Evolutionary conservation across 2,888 invertebrate species (phyloP).

Genomic region (Osedax frankpressi): DNA sequence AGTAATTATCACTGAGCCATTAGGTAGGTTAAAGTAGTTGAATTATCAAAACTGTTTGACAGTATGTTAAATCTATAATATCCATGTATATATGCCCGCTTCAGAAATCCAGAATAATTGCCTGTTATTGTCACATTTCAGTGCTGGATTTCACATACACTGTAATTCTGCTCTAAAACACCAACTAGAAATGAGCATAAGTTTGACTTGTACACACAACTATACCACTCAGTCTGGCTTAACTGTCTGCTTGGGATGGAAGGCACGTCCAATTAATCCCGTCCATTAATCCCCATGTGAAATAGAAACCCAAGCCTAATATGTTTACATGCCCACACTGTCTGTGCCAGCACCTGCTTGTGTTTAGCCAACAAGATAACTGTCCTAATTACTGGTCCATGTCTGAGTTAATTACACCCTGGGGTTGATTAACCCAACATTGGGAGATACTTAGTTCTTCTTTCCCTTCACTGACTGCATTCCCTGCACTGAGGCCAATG

Average conservation of each 20-base stretch:
- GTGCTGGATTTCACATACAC: neutral
- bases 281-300: neutral
- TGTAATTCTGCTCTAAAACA: neutral
- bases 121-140: neutral
- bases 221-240: too few species aligned
- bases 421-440: slow-evolving; percentile 3
- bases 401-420: slow-evolving; percentile 2
- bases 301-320: slow-evolving; percentile 4
- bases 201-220: too few species aligned
- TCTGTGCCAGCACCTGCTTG: neutral
- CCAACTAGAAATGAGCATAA: neutral
- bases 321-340: neutral
- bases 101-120: neutral
- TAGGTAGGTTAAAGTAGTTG: neutral
- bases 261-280: neutral
- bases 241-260: neutral
- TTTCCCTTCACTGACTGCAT: neutral
- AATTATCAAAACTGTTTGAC: neutral
- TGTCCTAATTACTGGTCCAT: slow-evolving; percentile 1
- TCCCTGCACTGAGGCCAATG: neutral
- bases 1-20: neutral
- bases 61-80: neutral
- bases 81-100: neutral
- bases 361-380: slow-evolving; percentile 6
- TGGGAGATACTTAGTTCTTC: neutral